Base-by-base conservation (phyloP, 37 sponge, comb jelly and placozoan species). In the Axinella damicornis region DNA sequence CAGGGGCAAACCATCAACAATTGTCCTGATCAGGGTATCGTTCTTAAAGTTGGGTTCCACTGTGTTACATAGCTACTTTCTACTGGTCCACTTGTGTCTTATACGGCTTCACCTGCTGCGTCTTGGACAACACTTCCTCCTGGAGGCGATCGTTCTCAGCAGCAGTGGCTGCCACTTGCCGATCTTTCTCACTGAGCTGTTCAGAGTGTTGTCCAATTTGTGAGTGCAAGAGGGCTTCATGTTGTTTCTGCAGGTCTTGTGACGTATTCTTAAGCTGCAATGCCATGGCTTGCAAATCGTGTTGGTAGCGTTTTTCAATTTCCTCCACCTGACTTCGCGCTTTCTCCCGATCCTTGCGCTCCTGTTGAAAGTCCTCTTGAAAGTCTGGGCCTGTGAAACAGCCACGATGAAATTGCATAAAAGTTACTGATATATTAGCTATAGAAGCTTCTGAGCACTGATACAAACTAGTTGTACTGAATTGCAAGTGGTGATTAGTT, bases 341-440 rank as follows among this genome's bases (percentile, higher is more conserved):
- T 39, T 24, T 68, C 59, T 69, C 71, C 0, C 81, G 70, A 57
- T 81, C 81, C 35, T 81, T 81, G 4, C 81, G 53, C 60, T 81
- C 81, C 21, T 21, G n/a, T 25, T 81, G 59, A 70, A 81, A 81
- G 33, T 81, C 81, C 27, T 81, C 71, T 56, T 69, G 24, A 57
- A 54, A 5, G 71, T 70, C 22, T 52, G 38, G n/a, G 81, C 70
- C 81, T 81, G 60, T 31, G 56, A 46, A 46, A 46, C 9, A 46
- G 46, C 6, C 46, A 46, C 46, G 9, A 4, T 12, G 9, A 46
- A 46, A 46, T n/a, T n/a, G n/a, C n/a, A n/a, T n/a, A n/a, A n/a
- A n/a, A n/a, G n/a, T n/a, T n/a, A n/a, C n/a, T n/a, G 9, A 46
- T 46, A n/a, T n/a, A n/a, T n/a, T n/a, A n/a, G n/a, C n/a, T n/a